These are phyloP conservation scores for Bilobella aurantiaca DNA, from an alignment of 1,140 invertebrate genomes.

Conservation along the genomic window DNA sequence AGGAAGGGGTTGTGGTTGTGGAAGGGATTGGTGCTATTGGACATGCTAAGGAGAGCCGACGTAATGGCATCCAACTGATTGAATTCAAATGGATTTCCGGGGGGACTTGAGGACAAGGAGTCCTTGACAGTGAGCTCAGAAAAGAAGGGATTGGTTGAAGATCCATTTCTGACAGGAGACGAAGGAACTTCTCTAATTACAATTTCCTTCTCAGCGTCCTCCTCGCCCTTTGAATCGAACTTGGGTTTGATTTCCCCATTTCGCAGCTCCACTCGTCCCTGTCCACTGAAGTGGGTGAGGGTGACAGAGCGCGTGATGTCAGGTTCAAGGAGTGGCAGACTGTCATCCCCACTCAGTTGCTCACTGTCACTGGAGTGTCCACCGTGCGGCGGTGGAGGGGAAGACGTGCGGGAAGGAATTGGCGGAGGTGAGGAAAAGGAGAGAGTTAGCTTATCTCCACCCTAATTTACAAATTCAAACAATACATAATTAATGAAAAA, in stretches of 20 bases:
- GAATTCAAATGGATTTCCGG: slow-evolving; percentile 20
- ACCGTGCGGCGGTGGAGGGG: slow-evolving; percentile 36
- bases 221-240: slow-evolving; percentile 5
- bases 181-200: slow-evolving; percentile 22
- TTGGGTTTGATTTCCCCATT: too few relatives aligned
- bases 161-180: slow-evolving; percentile 20
- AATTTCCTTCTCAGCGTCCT: slow-evolving; percentile 19
- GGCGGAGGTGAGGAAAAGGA: slow-evolving; percentile 41
- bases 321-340: slow-evolving; percentile 20
- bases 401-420: too few relatives aligned
- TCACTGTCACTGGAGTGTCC: slow-evolving; percentile 36
- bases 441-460: slow-evolving; percentile 63
- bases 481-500: too few relatives aligned
- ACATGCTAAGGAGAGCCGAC: slow-evolving; percentile 21
- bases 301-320: slow-evolving; percentile 42
- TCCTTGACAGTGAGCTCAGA: slow-evolving; percentile 19
- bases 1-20: slow-evolving; percentile 35
- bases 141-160: background rate
- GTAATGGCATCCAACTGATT: slow-evolving; percentile 29
- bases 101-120: slow-evolving; percentile 12
- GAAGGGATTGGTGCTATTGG: slow-evolving; percentile 29
- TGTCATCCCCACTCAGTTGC: slow-evolving; percentile 22
- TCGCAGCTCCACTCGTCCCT: slow-evolving; percentile 42
- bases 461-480: slow-evolving; percentile 44
- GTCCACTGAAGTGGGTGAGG: slow-evolving; percentile 47